A percentile compares a stretch with the other conserved stretches of the same genome.
These are phyloP conservation scores for Fulmarus glacialis DNA, from an alignment of 2,113 vertebrate species.

Conservation along the genomic window DNA sequence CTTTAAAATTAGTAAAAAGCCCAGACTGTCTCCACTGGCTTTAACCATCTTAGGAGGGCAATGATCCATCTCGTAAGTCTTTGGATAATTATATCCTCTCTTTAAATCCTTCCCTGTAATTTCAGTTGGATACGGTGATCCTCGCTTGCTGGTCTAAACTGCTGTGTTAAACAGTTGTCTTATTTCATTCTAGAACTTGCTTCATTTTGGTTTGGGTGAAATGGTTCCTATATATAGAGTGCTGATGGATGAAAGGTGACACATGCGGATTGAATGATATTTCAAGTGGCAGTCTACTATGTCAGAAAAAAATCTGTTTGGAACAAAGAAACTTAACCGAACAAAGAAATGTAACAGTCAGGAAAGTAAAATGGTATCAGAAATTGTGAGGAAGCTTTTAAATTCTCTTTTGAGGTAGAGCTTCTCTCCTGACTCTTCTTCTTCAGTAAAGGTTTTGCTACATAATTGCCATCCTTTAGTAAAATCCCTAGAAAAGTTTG, in stretches of 20 bases:
- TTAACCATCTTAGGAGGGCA: conserved; percentile 42
- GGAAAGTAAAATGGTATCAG: not conserved
- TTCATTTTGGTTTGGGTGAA: conserved; percentile 16
- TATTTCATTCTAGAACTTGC: not conserved
- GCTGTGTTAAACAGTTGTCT: conserved; percentile 1
- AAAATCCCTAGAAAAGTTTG: not conserved
- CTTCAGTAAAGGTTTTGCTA: not conserved
- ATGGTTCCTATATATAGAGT: not conserved
- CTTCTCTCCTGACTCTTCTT: not conserved
- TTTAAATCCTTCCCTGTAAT: conserved; percentile 54
- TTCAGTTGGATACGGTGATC: conserved; percentile 28
- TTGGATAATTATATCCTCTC: conserved; percentile 46
- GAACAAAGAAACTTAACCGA: not conserved
- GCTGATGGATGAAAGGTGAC: not conserved
- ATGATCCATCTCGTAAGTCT: conserved; percentile 7
- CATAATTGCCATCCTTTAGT: not conserved
- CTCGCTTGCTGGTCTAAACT: not conserved
- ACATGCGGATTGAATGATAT: not conserved
- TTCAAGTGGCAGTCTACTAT: not conserved
- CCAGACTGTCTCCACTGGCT: conserved; percentile 48
- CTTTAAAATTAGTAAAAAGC: conserved; percentile 30
- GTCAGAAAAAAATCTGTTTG: not conserved
- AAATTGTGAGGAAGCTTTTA: not conserved
- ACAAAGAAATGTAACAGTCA: not conserved
- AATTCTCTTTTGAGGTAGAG: not conserved